phyloP scores from a whole-genome alignment of 2,888 invertebrate species.

The Clivina fossor region DNA sequence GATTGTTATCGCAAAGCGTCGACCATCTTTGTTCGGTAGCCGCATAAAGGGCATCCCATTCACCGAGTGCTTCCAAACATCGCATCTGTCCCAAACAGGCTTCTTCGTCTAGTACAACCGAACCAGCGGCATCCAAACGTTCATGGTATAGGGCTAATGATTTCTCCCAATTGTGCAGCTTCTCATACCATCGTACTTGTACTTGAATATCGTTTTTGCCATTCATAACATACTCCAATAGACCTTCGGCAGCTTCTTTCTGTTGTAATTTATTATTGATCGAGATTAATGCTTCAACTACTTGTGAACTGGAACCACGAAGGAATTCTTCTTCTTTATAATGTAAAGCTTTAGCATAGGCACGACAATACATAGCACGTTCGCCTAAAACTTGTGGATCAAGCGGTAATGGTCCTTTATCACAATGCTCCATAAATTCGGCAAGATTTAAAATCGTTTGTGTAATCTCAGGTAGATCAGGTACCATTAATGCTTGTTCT shows the following conservation, averaged over 20 bases:
- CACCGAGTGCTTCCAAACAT: slow-evolving; percentile 93
- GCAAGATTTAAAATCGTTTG: slow-evolving; percentile 96
- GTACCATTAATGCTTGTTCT: slow-evolving; percentile 86
- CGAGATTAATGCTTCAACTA: slow-evolving; percentile 90
- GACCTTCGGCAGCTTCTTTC: slow-evolving; percentile 95
- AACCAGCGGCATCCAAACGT: slow-evolving; percentile 65
- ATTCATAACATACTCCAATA: slow-evolving; percentile 87
- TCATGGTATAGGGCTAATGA: slow-evolving; percentile 85
- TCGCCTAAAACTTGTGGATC: slow-evolving; percentile 86
- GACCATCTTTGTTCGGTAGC: slow-evolving; percentile 79
- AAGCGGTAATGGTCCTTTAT: slow-evolving; percentile 90
- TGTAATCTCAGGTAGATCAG: slow-evolving; percentile 93
- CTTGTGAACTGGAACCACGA: slow-evolving; percentile 76
- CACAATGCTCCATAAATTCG: slow-evolving; percentile 99
- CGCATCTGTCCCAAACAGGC: slow-evolving; percentile 91
- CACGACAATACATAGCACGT: slow-evolving; percentile 90
- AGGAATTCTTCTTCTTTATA: slow-evolving; percentile 95
- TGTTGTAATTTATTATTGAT: slow-evolving; percentile 99
- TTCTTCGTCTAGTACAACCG: slow-evolving; percentile 64
- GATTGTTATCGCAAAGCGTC: slow-evolving; percentile 58
- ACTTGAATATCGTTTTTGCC: slow-evolving; percentile 68
- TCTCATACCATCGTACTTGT: slow-evolving; percentile 97
- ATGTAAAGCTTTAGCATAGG: slow-evolving; percentile 81
- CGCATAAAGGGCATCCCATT: slow-evolving; percentile 87
- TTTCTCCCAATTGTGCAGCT: slow-evolving; percentile 98